These are phyloP conservation scores for Odiellus spinosus DNA, from an alignment of 2,888 invertebrate species.

Conservation along the genomic window DNA sequence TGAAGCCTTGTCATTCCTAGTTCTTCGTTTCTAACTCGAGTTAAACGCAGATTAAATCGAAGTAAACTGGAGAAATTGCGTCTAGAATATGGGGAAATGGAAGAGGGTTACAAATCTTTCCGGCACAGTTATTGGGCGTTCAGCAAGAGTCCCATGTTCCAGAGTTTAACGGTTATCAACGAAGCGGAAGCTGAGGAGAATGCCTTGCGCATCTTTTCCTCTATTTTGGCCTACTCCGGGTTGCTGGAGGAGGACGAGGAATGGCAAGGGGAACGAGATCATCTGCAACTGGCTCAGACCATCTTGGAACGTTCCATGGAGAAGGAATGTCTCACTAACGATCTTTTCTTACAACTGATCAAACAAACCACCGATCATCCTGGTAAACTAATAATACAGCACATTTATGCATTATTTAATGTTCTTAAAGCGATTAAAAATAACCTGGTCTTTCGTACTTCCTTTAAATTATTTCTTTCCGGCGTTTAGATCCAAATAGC, in stretches of 20 bases:
- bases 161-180: constrained; percentile 64
- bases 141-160: constrained; percentile 57
- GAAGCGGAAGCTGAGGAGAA: constrained; percentile 67
- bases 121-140: constrained; percentile 54
- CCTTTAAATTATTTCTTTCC: not conserved
- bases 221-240: constrained; percentile 75
- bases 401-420: not conserved
- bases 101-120: constrained; percentile 56
- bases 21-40: not conserved
- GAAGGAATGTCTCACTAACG: constrained; percentile 60
- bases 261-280: constrained; percentile 58
- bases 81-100: constrained; percentile 37
- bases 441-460: not conserved
- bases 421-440: no score
- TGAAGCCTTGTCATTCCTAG: not conserved
- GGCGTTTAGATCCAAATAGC: constrained; percentile 55
- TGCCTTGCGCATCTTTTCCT: constrained; percentile 72
- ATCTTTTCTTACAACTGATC: constrained; percentile 76
- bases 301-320: constrained; percentile 81
- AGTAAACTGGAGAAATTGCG: constrained; percentile 54
- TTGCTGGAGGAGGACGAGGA: constrained; percentile 30
- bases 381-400: constrained; percentile 17
- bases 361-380: constrained; percentile 64
- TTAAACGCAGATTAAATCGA: constrained; percentile 45
- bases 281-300: constrained; percentile 70